Evolutionary conservation across 2,113 vertebrate species (phyloP).

Genomic region (Calidris pygmaea): DNA sequence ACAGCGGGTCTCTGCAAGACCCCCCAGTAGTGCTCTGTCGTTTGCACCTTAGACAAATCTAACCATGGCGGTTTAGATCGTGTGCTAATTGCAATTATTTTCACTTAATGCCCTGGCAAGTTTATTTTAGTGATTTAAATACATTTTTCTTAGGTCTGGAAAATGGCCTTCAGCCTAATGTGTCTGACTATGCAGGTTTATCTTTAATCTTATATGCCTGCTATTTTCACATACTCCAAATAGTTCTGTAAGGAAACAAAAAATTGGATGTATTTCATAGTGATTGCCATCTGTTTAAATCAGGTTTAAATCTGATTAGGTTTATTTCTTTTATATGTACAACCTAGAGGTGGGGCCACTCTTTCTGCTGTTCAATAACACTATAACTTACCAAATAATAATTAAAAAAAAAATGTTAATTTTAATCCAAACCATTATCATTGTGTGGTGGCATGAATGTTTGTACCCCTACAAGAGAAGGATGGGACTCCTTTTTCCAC

Average conservation of each 20-base stretch:
- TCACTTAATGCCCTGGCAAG: background rate
- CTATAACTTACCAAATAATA: background rate
- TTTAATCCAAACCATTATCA: background rate
- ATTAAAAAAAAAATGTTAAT: too few species aligned
- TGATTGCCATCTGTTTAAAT: conserved; percentile 31
- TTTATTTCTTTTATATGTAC: background rate
- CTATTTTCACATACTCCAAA: background rate
- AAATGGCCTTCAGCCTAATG: conserved; percentile 31
- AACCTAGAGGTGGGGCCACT: background rate
- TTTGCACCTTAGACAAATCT: background rate
- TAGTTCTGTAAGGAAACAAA: conserved; percentile 2
- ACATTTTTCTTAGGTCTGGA: background rate
- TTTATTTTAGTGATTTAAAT: background rate
- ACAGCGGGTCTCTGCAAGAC: background rate
- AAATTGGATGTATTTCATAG: background rate
- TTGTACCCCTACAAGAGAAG: background rate
- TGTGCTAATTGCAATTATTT: background rate
- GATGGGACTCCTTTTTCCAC: background rate
- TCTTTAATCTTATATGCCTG: conserved; percentile 26
- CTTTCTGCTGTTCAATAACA: background rate
- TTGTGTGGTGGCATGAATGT: background rate
- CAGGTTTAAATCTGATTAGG: background rate
- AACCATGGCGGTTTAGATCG: background rate
- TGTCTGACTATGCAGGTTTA: conserved; percentile 19
- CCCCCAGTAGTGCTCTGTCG: background rate